Conservation (phyloP, 2,113 vertebrate species). For the Martes martes region DNA sequence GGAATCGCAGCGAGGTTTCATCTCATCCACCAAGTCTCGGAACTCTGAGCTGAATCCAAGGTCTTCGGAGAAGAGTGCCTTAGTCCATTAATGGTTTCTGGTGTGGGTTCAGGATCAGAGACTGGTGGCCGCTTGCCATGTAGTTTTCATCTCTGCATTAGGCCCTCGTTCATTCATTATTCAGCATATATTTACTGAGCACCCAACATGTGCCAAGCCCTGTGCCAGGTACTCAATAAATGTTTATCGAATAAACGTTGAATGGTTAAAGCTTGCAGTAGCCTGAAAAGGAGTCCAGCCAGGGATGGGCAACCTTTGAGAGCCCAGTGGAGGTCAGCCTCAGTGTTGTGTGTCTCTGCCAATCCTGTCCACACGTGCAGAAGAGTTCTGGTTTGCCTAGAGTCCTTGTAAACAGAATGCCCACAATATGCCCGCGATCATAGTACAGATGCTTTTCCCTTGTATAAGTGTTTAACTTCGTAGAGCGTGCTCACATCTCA, state of each 20-base stretch:
- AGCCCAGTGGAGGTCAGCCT: neutral
- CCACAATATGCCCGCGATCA: neutral
- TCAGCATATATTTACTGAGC: constrained; percentile 4
- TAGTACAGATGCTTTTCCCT: neutral
- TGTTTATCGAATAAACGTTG: neutral
- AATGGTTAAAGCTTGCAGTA: neutral
- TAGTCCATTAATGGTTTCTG: neutral
- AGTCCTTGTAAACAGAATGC: neutral
- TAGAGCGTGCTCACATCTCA: neutral
- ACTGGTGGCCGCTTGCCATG: neutral
- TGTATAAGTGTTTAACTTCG: neutral
- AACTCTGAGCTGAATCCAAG: neutral
- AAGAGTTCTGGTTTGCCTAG: neutral
- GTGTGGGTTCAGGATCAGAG: neutral
- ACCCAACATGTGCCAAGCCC: neutral
- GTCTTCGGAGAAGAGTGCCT: neutral
- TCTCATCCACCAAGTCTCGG: neutral
- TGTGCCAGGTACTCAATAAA: neutral
- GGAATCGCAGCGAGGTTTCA: neutral
- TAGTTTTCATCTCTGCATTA: neutral
- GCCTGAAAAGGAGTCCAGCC: neutral
- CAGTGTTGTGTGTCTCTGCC: neutral
- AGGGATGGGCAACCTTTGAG: neutral
- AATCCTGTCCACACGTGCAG: neutral
- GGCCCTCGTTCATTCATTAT: neutral